Conservation (phyloP, 2,113 vertebrate genomes). For the Saccopteryx bilineata region DNA sequence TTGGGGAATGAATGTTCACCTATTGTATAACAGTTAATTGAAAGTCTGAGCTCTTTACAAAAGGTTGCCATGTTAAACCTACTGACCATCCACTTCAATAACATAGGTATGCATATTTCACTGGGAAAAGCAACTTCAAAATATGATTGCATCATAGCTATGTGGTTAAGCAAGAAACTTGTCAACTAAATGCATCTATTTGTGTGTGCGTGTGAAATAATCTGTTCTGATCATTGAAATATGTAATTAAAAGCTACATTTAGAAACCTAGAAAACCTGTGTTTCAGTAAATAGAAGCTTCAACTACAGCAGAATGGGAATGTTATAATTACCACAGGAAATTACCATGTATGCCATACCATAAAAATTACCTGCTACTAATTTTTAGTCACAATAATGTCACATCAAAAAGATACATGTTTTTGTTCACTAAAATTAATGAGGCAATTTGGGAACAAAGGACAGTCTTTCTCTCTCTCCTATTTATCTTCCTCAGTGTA, state of each 20-base stretch:
- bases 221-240: constrained; percentile 58
- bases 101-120: constrained; percentile 14
- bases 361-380: constrained; percentile 54
- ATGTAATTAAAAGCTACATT: constrained; percentile 55
- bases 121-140: constrained; percentile 14
- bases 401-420: constrained; percentile 53
- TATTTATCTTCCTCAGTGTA: constrained; percentile 52
- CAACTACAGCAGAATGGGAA: constrained; percentile 81
- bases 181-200: constrained; percentile 12
- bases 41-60: constrained; percentile 51
- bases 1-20: neutral
- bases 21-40: constrained; percentile 28
- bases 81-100: neutral
- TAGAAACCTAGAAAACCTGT: constrained; percentile 63
- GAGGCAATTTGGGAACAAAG: constrained; percentile 82
- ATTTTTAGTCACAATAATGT: constrained; percentile 60
- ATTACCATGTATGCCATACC: constrained; percentile 60
- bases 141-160: neutral
- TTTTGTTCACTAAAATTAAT: constrained; percentile 73
- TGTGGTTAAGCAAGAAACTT: constrained; percentile 53
- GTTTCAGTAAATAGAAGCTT: constrained; percentile 66
- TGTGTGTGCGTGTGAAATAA: neutral
- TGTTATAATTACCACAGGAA: constrained; percentile 61
- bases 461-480: constrained; percentile 40
- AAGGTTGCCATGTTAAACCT: constrained; percentile 6